Conservation (phyloP, 2,797 vertebrate genomes). For the Diceros bicornis region DNA sequence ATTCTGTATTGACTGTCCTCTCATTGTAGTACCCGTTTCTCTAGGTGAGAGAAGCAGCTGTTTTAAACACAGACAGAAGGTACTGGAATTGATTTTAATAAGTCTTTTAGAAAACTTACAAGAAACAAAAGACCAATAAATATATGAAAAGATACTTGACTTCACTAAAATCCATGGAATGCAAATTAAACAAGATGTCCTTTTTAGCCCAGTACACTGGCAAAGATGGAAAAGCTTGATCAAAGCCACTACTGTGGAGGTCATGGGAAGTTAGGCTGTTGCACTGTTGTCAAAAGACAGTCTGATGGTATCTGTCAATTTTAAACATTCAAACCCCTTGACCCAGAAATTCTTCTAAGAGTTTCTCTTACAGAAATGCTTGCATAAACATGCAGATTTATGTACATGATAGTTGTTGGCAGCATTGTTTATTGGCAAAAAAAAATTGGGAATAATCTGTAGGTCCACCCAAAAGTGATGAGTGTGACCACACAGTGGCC, state of each 20-base stretch:
- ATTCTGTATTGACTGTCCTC: background rate
- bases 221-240: background rate
- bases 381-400: background rate
- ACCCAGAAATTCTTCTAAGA: conserved; percentile 39
- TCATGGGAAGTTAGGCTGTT: background rate
- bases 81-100: background rate
- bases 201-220: conserved; percentile 27
- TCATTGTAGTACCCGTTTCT: conserved; percentile 45
- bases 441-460: background rate
- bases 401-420: background rate
- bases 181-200: background rate
- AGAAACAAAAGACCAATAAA: conserved; percentile 25
- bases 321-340: background rate
- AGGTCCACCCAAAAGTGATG: background rate
- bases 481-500: background rate
- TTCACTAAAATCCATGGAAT: background rate
- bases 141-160: conserved; percentile 15
- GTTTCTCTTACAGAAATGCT: conserved; percentile 40
- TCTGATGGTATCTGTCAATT: background rate
- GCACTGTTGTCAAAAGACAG: background rate
- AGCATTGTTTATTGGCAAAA: background rate
- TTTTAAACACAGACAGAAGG: conserved; percentile 9
- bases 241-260: background rate
- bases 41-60: background rate
- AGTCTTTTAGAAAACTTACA: conserved; percentile 13